Conservation (phyloP, 2,797 vertebrate genomes). For the Enteromius viviparus region DNA sequence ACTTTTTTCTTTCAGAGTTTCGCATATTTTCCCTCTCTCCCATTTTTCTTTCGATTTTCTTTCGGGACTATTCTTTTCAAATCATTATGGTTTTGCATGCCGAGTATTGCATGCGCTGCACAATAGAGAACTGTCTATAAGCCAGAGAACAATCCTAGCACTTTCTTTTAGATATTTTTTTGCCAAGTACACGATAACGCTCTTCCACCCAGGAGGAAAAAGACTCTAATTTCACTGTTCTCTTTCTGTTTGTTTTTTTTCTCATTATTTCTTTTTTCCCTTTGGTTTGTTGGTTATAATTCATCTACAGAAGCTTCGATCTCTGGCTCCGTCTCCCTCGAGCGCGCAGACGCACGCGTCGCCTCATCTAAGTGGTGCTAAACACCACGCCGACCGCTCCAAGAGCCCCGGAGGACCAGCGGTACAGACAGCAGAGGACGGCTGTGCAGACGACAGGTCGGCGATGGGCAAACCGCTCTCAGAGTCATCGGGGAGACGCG, state of each 20-base stretch:
- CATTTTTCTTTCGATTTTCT: conserved; percentile 75
- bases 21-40: conserved; percentile 75
- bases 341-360: conserved; percentile 75
- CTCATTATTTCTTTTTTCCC: conserved; percentile 68
- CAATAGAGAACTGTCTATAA: conserved; percentile 94
- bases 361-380: conserved; percentile 74
- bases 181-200: conserved; percentile 79
- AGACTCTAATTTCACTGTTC: conserved; percentile 77
- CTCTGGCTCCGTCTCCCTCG: conserved; percentile 76
- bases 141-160: conserved; percentile 81
- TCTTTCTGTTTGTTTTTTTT: conserved; percentile 61
- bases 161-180: conserved; percentile 82
- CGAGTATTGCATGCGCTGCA: conserved; percentile 98
- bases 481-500: conserved; percentile 75
- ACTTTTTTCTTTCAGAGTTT: conserved; percentile 79
- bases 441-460: conserved; percentile 70
- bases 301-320: conserved; percentile 84
- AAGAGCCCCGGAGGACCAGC: conserved; percentile 75
- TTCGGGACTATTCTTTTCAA: conserved; percentile 78
- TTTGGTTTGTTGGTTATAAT: conserved; percentile 70
- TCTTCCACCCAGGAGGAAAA: conserved; percentile 64
- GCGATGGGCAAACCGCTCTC: conserved; percentile 72
- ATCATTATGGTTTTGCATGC: conserved; percentile 94
- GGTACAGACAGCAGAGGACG: conserved; percentile 73
- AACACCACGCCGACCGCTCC: conserved; percentile 72